These are phyloP conservation scores for Drosophila quadrilineata DNA, from an alignment of 1,140 invertebrate species.

Conservation along the genomic window DNA sequence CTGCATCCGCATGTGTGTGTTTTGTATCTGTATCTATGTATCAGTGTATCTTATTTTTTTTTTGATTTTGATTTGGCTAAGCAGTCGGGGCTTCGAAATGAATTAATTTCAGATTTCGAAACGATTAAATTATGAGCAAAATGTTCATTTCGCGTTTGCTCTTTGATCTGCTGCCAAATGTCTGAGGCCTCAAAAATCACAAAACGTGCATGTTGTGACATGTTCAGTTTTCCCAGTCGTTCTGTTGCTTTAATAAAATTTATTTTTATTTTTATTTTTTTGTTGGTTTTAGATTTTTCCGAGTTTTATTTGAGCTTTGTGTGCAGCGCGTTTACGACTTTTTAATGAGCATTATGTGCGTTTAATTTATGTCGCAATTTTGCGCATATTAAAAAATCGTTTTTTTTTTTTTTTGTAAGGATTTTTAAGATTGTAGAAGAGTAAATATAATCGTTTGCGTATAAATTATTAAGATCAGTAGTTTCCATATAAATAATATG, in stretches of 20 bases:
- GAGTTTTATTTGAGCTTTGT: slow-evolving; percentile 11
- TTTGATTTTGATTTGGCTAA: slow-evolving; percentile 75
- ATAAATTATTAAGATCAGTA: too few species aligned
- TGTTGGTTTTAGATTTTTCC: too few species aligned
- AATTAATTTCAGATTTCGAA: slow-evolving; percentile 71
- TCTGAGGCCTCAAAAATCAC: background rate
- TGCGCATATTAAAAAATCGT: slow-evolving; percentile 68
- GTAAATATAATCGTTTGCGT: background rate
- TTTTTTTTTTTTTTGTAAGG: background rate
- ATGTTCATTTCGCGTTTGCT: slow-evolving; percentile 49
- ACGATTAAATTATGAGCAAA: slow-evolving; percentile 77
- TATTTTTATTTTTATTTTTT: slow-evolving; percentile 21
- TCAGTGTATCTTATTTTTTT: too few species aligned
- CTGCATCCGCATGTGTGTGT: slow-evolving; percentile 9
- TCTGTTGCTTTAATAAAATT: background rate
- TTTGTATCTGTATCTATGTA: slow-evolving; percentile 25
- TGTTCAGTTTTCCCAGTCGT: background rate
- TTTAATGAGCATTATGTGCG: slow-evolving; percentile 78
- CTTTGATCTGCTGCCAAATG: slow-evolving; percentile 76
- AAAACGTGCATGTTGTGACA: slow-evolving; percentile 5
- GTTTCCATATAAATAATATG: too few species aligned
- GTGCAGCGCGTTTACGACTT: slow-evolving; percentile 56
- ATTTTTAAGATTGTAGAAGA: background rate
- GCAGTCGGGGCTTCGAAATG: slow-evolving; percentile 56
- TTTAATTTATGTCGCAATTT: slow-evolving; percentile 80